Conservation (phyloP, 2,797 vertebrate genomes). For the Potorous gilbertii region DNA sequence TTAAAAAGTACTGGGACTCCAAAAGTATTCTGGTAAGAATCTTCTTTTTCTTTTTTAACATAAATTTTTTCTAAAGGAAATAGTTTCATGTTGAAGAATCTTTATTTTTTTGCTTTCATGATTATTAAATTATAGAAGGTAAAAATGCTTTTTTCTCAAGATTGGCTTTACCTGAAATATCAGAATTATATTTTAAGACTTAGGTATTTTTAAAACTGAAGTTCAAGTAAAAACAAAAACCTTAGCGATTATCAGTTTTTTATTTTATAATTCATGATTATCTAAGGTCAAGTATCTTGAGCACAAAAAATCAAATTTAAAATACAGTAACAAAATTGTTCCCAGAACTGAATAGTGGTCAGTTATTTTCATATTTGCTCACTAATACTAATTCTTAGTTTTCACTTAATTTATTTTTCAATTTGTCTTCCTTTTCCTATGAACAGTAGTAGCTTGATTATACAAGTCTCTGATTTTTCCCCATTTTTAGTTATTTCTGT, state of each 20-base stretch:
- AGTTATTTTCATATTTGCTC: slow-evolving; percentile 44
- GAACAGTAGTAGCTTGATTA: slow-evolving; percentile 2
- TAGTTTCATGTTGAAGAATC: background rate
- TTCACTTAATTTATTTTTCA: slow-evolving; percentile 38
- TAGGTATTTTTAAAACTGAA: background rate
- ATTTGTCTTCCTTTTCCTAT: slow-evolving; percentile 3
- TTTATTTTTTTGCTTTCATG: background rate
- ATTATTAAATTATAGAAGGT: background rate
- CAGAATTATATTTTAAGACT: slow-evolving; percentile 10
- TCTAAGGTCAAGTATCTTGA: slow-evolving; percentile 3
- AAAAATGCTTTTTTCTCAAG: background rate
- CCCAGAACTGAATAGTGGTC: slow-evolving; percentile 30
- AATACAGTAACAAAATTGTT: slow-evolving; percentile 4
- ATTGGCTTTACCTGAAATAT: slow-evolving; percentile 6
- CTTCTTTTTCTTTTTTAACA: slow-evolving; percentile 35
- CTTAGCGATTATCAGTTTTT: slow-evolving; percentile 26
- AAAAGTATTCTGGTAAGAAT: slow-evolving; percentile 89
- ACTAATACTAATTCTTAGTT: slow-evolving; percentile 25
- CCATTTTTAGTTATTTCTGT: slow-evolving; percentile 5
- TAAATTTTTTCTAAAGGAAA: background rate
- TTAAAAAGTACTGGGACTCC: slow-evolving; percentile 89
- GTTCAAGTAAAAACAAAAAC: slow-evolving; percentile 13
- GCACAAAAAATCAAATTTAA: background rate
- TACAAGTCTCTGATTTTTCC: background rate
- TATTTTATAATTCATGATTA: slow-evolving; percentile 22